These are phyloP conservation scores for Xylocopa sonorina DNA, from an alignment of 1,140 invertebrate species.

Conservation along the genomic window DNA sequence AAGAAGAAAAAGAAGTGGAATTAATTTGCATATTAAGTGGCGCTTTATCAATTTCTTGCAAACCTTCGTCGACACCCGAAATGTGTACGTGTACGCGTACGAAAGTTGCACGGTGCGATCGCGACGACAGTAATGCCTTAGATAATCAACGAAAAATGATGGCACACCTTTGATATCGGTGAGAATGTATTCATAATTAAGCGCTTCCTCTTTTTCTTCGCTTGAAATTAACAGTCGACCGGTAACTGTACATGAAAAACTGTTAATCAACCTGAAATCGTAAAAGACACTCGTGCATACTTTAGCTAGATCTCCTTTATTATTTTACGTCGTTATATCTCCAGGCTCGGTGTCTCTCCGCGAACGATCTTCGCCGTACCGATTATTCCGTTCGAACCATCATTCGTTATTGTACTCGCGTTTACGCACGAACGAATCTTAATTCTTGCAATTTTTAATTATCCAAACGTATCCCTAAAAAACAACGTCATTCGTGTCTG, in stretches of 20 bases:
- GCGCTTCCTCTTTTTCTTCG: constrained; percentile 27
- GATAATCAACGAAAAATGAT: constrained; percentile 3
- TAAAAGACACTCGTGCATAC: not conserved
- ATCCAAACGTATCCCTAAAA: not conserved
- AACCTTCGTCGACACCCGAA: not conserved
- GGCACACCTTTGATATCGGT: constrained; percentile 5
- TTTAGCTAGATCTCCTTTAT: not conserved
- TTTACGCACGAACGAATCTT: not conserved
- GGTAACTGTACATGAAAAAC: constrained; percentile 50
- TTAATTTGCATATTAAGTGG: not conserved
- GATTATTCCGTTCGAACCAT: constrained; percentile 1
- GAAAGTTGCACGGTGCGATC: not conserved
- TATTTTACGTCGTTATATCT: not conserved
- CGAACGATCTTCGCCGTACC: not conserved
- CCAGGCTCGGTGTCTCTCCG: not conserved
- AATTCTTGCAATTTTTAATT: too few species aligned
- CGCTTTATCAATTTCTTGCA: not conserved
- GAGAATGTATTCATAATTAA: constrained; percentile 36
- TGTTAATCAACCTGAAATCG: constrained; percentile 51
- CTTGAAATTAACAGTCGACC: constrained; percentile 12
- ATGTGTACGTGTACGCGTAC: not conserved
- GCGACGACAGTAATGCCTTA: not conserved
- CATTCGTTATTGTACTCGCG: too few species aligned
- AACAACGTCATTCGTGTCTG: not conserved
- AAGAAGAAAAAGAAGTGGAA: too few species aligned